phyloP scores from a whole-genome alignment of 2,113 vertebrate species.

The Xiphias gladius region DNA sequence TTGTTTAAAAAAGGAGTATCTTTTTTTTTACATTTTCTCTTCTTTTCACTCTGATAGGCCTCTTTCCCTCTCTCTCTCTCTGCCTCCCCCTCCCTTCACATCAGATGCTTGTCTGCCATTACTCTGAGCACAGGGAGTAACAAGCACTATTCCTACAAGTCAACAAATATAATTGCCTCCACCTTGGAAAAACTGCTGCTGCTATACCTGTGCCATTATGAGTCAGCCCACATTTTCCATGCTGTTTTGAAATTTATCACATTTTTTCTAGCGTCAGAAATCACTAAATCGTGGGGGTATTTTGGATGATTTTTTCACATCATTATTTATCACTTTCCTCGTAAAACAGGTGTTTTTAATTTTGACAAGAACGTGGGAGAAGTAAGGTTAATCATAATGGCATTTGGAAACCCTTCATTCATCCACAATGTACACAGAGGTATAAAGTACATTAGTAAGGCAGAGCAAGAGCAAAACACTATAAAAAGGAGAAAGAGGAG shows the following conservation, averaged over 20 bases:
- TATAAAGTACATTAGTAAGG: not conserved
- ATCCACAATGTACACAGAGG: not conserved
- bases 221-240: slow-evolving; percentile 58
- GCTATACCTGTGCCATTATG: slow-evolving; percentile 53
- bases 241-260: slow-evolving; percentile 32
- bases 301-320: slow-evolving; percentile 45
- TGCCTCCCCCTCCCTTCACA: not conserved
- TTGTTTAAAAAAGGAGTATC: not conserved
- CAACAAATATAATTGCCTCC: slow-evolving; percentile 77
- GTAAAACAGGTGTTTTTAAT: slow-evolving; percentile 42
- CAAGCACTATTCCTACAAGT: slow-evolving; percentile 60
- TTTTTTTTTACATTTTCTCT: slow-evolving; percentile 8
- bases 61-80: not conserved
- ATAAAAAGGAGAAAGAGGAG: not conserved
- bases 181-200: slow-evolving; percentile 63
- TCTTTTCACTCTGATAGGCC: not conserved
- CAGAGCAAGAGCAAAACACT: slow-evolving; percentile 6
- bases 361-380: slow-evolving; percentile 15
- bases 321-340: slow-evolving; percentile 56
- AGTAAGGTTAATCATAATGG: slow-evolving; percentile 33
- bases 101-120: slow-evolving; percentile 69
- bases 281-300: slow-evolving; percentile 6
- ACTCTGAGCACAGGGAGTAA: slow-evolving; percentile 62
- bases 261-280: slow-evolving; percentile 45
- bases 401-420: slow-evolving; percentile 30